Base-by-base conservation (phyloP, 2,888 invertebrate genomes). In the Automeris io region DNA sequence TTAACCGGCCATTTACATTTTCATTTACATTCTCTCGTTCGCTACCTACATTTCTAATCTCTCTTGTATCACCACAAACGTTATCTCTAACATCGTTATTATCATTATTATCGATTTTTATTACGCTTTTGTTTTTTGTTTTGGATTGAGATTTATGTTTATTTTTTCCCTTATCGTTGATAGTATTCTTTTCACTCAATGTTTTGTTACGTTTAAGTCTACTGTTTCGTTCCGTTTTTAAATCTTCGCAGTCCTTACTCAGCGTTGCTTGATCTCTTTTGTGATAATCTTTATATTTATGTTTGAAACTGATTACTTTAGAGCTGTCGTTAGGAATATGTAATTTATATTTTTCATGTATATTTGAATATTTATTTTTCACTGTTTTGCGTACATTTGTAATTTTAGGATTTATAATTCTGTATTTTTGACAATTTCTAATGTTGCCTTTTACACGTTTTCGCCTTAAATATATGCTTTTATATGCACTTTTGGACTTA, bases 1-100 rank as follows among this genome's bases (percentile, higher is more conserved):
- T 61, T 46, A 47, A 51, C 50, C 61, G 63, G 58, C 63, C 63
- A 58, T 56, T 49, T 42, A 46, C 49, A 51, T 46, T 60, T 45
- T 56, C 54, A 48, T 46, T 50, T 54, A 47, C 52, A 57, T 68
- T 78, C 66, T 72, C 75, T 73, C 67, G 61, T 70, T 58, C 61
- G 59, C 70, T 72, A 51, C 54, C 55, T 57, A 57, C 60, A 54
- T 62, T 50, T 40, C 57, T 60, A 61, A 39, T 61, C 54, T 64
- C 67, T 62, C 61, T 61, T 54, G 51, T 43, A 42, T 48, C 52
- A 46, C 46, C 47, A 51, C 43, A 51, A 34, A 9, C 18, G 13
- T 24, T 29, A 26, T 21, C 19, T 9, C 7, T n/a, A 19, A 11
- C n/a, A 8, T 4, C 21, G 34, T 34, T 33, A 33, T 8, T 18